Base-by-base conservation (phyloP, 1,140 invertebrate species). In the Tetragonula clypearis region DNA sequence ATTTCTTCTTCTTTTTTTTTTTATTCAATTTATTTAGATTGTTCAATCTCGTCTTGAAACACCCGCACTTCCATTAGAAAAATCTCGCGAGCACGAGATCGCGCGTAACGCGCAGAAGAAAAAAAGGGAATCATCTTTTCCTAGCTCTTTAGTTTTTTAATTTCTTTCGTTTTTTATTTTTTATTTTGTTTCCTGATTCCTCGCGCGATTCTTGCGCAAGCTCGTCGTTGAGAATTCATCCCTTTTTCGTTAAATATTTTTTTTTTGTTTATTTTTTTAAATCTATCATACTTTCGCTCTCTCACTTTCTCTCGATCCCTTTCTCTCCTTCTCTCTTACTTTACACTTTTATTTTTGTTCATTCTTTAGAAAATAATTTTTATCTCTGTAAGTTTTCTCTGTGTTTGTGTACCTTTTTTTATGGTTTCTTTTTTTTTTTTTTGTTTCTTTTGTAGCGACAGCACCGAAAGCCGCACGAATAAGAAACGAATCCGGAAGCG, bases 291-390 rank as follows among this genome's bases (percentile, higher is more conserved):
- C 62, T 78, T 23, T 84, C 68, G n/a, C 35, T 66, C 56, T 60
- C 80, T 66, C 73, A 56, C 79, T 56, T 30, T 56, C 72, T 75
- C 65, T 85, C 85, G 66, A 26, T 81, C 19, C 30, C 71, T 81
- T 74, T 81, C 78, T 85, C 79, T 81, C 79, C 17, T 69, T 21
- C 49, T 71, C 17, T 62, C 23, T 72, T 60, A 75, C 82, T 78
- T 58, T 65, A 56, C 72, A 75, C n/a, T 58, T 72, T 71, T 60
- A 71, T 66, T 69, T 35, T 41, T 41, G 41, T 41, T 78, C 60
- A 53, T 76, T 65, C 41, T 53, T 85, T 80, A 79, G 86, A 87
- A 87, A 87, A 87, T 87, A 87, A 87, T 86, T 60, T 87, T 69
- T 85, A 84, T 84, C 82, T 84, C 56, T 79, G 41, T 79, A 76